Conservation (phyloP, 2,113 vertebrate genomes). For the Sinocyclocheilus anshuiensis region DNA sequence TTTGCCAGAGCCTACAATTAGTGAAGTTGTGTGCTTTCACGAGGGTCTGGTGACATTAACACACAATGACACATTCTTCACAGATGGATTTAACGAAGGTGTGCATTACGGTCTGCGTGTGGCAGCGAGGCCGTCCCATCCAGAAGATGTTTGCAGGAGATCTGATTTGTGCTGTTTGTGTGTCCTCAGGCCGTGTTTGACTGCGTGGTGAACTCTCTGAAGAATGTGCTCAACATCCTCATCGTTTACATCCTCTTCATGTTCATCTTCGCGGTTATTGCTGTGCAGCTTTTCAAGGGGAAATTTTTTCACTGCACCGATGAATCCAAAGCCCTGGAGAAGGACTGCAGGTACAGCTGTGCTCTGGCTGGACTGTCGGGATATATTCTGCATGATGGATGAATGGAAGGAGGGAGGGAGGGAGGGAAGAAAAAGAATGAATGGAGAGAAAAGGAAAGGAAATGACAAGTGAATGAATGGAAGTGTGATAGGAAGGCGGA, state of each 20-base stretch:
- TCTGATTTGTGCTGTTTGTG: constrained; percentile 23
- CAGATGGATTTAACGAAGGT: constrained; percentile 13
- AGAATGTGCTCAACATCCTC: constrained; percentile 97
- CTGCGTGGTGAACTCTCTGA: constrained; percentile 97
- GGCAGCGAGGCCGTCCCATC: not conserved
- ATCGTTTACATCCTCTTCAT: constrained; percentile 99
- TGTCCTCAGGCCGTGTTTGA: constrained; percentile 90
- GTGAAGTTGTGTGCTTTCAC: not conserved
- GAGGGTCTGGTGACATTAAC: not conserved
- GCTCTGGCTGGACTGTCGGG: not conserved
- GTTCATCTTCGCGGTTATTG: constrained; percentile 98
- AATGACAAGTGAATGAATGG: not conserved
- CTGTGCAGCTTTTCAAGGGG: constrained; percentile 97
- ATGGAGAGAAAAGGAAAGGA: not conserved
- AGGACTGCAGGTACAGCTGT: constrained; percentile 88
- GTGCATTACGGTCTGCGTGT: not conserved
- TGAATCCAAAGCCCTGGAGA: constrained; percentile 92
- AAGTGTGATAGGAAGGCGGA: not conserved
- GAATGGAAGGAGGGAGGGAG: not conserved
- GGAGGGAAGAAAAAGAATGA: not conserved
- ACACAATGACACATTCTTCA: not conserved
- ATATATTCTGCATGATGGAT: not conserved
- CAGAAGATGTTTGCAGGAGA: constrained; percentile 15
- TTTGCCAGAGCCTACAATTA: not conserved
- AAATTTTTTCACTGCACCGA: constrained; percentile 98